Evolutionary conservation across 2,113 vertebrate genomes (phyloP).

Genomic region (Brevimyrus niger): DNA sequence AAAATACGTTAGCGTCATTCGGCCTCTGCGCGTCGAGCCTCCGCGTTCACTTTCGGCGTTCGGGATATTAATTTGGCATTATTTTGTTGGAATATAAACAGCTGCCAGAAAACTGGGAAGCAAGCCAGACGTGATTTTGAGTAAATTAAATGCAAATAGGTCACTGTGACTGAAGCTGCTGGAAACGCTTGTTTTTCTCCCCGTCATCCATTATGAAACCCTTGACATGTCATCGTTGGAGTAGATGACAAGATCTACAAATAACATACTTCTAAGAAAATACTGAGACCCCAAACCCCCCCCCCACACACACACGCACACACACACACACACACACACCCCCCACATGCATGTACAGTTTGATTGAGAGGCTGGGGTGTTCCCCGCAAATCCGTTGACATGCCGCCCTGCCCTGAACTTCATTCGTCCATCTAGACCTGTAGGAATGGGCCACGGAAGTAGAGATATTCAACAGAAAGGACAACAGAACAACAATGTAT

Average conservation of each 20-base stretch:
- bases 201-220: not conserved
- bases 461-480: not conserved
- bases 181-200: slow-evolving; percentile 2
- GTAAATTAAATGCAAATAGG: slow-evolving; percentile 27
- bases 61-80: slow-evolving; percentile 5
- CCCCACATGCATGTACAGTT: not conserved
- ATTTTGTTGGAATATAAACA: slow-evolving; percentile 14
- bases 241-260: not conserved
- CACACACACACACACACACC: not conserved
- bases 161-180: slow-evolving; percentile 7
- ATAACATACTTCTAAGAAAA: not conserved
- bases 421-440: not conserved
- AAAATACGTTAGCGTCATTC: slow-evolving; percentile 14
- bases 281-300: not conserved
- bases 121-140: slow-evolving; percentile 9
- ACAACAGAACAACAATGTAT: not conserved
- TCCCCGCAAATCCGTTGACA: not conserved
- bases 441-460: not conserved
- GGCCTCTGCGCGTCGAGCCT: not conserved
- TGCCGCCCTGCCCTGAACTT: not conserved
- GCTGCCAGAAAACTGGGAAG: slow-evolving; percentile 15
- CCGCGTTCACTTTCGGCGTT: not conserved
- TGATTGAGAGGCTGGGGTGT: not conserved
- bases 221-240: not conserved
- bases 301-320: not conserved